phyloP scores from a whole-genome alignment of 2,888 invertebrate species.

The Rhingia campestris region DNA sequence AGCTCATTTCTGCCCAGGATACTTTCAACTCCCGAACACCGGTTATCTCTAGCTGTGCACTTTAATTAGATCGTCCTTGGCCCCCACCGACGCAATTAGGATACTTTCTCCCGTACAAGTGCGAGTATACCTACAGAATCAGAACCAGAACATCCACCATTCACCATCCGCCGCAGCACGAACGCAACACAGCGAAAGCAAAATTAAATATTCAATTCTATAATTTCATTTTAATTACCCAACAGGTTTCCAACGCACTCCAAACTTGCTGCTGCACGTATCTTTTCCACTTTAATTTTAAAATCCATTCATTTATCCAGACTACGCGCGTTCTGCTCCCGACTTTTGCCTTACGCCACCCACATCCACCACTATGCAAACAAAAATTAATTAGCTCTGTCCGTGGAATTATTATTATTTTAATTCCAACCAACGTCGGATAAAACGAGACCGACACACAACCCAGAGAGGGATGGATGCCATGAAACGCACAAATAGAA shows the following conservation, averaged over 20 bases:
- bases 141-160: not conserved
- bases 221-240: constrained; percentile 54
- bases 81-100: constrained; percentile 10
- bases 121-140: not conserved
- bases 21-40: not conserved
- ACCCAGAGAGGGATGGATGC: too few relatives aligned
- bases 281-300: constrained; percentile 23
- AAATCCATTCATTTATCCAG: constrained; percentile 32
- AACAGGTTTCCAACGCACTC: constrained; percentile 22
- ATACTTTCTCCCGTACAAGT: not conserved
- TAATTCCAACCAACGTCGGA: constrained; percentile 29
- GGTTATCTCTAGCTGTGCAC: not conserved
- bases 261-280: constrained; percentile 8
- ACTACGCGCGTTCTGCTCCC: not conserved
- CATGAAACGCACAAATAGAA: not conserved
- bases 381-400: constrained; percentile 51
- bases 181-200: not conserved
- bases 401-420: constrained; percentile 46
- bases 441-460: not conserved
- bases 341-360: not conserved
- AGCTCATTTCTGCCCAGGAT: too few relatives aligned
- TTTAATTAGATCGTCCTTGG: constrained; percentile 22
- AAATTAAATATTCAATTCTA: constrained; percentile 44
- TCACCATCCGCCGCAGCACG: not conserved
- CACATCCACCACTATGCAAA: constrained; percentile 1